Evolutionary conservation across 1,140 invertebrate genomes (phyloP).

Genomic region (Campoletis sonorensis): DNA sequence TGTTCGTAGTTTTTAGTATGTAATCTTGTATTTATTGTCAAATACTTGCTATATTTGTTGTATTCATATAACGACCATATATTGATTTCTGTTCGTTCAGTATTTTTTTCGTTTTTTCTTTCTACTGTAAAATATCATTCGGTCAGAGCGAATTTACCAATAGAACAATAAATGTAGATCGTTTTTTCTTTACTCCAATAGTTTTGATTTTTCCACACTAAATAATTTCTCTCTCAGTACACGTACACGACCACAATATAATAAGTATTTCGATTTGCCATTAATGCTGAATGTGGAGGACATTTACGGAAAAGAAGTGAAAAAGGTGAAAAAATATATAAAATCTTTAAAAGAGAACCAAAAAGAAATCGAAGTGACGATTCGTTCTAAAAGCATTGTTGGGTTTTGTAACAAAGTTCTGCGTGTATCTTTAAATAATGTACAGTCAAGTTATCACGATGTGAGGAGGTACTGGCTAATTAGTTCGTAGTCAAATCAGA

Average conservation of each 20-base stretch:
- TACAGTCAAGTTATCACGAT: not conserved
- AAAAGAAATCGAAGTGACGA: not conserved
- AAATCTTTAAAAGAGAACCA: not conserved
- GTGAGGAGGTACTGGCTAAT: not conserved
- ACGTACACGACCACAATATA: conserved; percentile 4
- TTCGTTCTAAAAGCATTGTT: not conserved
- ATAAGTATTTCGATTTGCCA: conserved; percentile 37
- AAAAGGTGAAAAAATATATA: not conserved
- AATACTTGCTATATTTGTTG: not conserved
- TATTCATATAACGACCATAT: too few species aligned
- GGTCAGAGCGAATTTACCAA: too few species aligned
- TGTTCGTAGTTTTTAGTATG: not conserved
- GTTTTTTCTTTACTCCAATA: too few species aligned
- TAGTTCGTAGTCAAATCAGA: not conserved
- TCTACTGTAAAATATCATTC: too few species aligned
- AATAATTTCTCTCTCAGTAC: not conserved
- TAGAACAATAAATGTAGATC: too few species aligned
- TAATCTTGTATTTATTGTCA: not conserved
- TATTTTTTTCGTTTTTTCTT: too few species aligned
- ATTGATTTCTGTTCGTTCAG: too few species aligned
- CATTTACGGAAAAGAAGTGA: not conserved
- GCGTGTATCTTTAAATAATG: conserved; percentile 3
- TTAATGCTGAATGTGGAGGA: conserved; percentile 38
- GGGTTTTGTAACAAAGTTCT: conserved; percentile 7
- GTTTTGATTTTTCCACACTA: too few species aligned